Evolutionary conservation across 2,113 vertebrate species (phyloP), one percentile per base, ranked within the genome.

Genomic region (Psophia crepitans): DNA sequence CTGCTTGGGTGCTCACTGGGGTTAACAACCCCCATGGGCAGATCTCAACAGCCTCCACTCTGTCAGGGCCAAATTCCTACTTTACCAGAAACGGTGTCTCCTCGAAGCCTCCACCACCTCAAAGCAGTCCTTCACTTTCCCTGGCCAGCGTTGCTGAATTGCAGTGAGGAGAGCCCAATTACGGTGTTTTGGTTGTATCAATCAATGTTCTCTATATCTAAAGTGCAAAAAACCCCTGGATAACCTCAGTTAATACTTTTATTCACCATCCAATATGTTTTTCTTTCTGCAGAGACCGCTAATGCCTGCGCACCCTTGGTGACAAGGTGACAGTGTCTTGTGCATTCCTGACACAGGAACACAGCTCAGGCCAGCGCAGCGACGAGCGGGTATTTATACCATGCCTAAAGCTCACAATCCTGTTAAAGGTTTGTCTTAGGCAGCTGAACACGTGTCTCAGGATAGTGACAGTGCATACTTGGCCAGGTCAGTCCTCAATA

Each of bases 351-450:
- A 17, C 3, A 20, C 9, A 41, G 27, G 44, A n/a, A n/a, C n/a
- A n/a, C n/a, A n/a, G n/a, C 30, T 70, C 70, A 35, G 30, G 91
- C 86, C 15, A 2, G 39, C 2, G 64, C 63, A 41, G 81, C 12
- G 13, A 56, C 8, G 5, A 68, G 49, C 48, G 20, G 81, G 49
- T 69, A 94, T 95, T 97, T 97, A 83, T 81, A 95, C 71, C 60
- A 30, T 26, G 28, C 68, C 81, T 61, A 60, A 92, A 75, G 74
- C 84, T 69, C 32, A 2, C 75, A 97, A 86, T 88, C 96, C 88
- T 89, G 74, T 87, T 78, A 75, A 20, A 53, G 94, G 43, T 33
- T 73, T 93, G 78, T 46, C 80, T 68, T 8, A 14, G 73, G 81
- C 74, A 58, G 92, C 92, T 39, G 49, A 54, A 77, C 90, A 93